Evolutionary conservation across 2,113 vertebrate species (phyloP).

Genomic region (Chrysochloris asiatica): DNA sequence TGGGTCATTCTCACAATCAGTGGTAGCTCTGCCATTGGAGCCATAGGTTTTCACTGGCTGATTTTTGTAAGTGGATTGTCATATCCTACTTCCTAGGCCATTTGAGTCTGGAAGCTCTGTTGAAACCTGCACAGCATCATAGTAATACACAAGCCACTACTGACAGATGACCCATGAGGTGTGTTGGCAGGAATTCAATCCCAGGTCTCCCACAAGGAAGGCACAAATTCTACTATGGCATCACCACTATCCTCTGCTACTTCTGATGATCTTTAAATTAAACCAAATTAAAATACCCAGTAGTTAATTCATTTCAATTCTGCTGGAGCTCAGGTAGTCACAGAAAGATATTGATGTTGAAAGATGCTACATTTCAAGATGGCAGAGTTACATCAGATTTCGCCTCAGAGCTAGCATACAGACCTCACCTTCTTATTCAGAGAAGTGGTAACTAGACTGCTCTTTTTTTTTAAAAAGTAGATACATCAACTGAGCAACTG

Average conservation of each 20-base stretch:
- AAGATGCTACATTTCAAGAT: background rate
- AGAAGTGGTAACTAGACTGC: background rate
- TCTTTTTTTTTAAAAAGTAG: background rate
- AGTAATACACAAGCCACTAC: background rate
- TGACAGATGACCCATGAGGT: background rate
- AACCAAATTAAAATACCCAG: background rate
- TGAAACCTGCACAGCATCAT: background rate
- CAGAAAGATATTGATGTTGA: background rate
- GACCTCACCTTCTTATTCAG: background rate
- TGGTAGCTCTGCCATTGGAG: background rate
- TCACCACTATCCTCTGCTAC: background rate
- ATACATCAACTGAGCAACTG: background rate
- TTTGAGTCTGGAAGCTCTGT: background rate
- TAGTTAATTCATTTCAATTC: background rate
- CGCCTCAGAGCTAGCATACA: background rate
- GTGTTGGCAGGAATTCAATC: background rate
- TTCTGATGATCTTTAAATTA: background rate
- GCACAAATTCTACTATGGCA: background rate
- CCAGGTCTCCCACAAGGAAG: background rate
- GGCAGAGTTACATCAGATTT: background rate
- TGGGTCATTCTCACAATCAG: background rate
- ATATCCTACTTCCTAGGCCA: background rate
- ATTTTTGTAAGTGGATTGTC: background rate
- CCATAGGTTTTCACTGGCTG: background rate
- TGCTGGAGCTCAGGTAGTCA: background rate